phyloP scores from a whole-genome alignment of 2,113 vertebrate genomes.

The Labeo catla region DNA sequence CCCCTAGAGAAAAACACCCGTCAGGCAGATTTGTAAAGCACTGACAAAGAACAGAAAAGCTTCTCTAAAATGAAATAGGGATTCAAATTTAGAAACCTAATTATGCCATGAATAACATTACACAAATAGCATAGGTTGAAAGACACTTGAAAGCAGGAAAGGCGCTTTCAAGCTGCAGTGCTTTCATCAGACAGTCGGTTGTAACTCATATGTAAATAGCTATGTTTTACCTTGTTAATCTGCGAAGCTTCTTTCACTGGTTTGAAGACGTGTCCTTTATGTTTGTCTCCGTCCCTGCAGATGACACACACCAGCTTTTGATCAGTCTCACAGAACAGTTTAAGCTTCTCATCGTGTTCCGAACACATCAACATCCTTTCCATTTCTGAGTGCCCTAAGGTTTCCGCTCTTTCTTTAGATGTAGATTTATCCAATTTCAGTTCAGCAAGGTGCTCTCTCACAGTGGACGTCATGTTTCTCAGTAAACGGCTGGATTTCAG shows the following conservation, averaged over 20 bases:
- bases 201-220: neutral
- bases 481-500: conserved; percentile 54
- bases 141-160: neutral
- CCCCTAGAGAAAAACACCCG: conserved; percentile 28
- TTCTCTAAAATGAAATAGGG: neutral
- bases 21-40: neutral
- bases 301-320: conserved; percentile 64
- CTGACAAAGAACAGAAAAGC: neutral
- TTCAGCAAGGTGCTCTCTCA: neutral
- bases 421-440: neutral
- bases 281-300: conserved; percentile 63
- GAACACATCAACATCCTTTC: conserved; percentile 57
- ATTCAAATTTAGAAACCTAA: neutral
- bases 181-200: neutral
- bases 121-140: neutral
- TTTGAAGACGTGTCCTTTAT: conserved; percentile 66
- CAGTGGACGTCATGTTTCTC: conserved; percentile 48
- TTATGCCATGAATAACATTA: neutral
- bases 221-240: conserved; percentile 2
- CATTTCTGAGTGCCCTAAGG: neutral
- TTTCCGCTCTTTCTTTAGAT: neutral
- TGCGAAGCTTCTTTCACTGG: conserved; percentile 61
- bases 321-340: conserved; percentile 68
- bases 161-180: neutral
- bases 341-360: conserved; percentile 68